These are phyloP conservation scores for Drosophila cognata DNA, from an alignment of 2,888 invertebrate genomes.

Conservation along the genomic window DNA sequence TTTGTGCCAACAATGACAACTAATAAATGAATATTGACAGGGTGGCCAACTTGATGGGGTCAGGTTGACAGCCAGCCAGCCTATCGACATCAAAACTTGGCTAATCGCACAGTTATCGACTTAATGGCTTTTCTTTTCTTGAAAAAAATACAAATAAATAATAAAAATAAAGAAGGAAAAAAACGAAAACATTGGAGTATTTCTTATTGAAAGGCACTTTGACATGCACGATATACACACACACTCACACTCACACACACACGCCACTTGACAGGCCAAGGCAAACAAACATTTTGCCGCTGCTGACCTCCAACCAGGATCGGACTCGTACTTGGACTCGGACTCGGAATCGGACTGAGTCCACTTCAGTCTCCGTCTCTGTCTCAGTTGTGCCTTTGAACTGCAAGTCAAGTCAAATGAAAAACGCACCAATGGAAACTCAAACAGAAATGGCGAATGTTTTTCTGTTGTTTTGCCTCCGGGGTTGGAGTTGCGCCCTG, in stretches of 20 bases:
- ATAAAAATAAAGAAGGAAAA: constrained; percentile 2
- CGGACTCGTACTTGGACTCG: constrained; percentile 2
- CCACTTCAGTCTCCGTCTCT: not conserved
- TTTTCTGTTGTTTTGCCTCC: constrained; percentile 8
- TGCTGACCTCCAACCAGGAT: constrained; percentile 63
- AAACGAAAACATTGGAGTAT: constrained; percentile 41
- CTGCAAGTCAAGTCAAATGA: constrained; percentile 81
- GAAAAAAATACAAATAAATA: constrained; percentile 7
- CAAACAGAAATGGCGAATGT: constrained; percentile 75
- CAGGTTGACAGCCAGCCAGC: constrained; percentile 44
- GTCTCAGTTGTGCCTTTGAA: constrained; percentile 65
- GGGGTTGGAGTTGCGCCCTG: constrained; percentile 30
- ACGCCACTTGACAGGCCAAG: constrained; percentile 68
- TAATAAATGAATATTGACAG: constrained; percentile 80
- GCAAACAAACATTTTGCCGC: constrained; percentile 51
- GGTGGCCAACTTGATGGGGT: constrained; percentile 33
- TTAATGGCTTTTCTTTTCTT: constrained; percentile 74
- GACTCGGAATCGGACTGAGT: not conserved
- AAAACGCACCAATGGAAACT: constrained; percentile 68
- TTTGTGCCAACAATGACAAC: constrained; percentile 62
- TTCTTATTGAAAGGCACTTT: constrained; percentile 71
- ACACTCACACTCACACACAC: constrained; percentile 13
- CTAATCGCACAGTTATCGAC: constrained; percentile 79
- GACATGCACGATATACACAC: constrained; percentile 63
- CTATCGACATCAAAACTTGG: constrained; percentile 75